These are phyloP conservation scores for Campoletis sonorensis DNA, from an alignment of 1,140 invertebrate genomes.

Conservation along the genomic window DNA sequence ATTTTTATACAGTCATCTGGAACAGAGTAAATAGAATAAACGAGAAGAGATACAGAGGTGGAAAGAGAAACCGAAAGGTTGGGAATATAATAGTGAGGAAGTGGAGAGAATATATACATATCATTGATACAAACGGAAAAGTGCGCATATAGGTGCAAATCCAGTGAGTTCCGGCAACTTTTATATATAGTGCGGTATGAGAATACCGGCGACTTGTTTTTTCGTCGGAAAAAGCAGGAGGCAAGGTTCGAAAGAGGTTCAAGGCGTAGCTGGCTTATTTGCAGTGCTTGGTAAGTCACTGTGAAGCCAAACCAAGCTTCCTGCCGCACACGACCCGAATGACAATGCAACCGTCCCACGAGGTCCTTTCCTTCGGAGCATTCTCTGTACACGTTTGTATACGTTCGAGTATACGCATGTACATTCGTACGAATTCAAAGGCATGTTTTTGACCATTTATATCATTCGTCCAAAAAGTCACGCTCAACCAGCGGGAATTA, in stretches of 20 bases:
- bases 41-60: not conserved
- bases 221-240: not conserved
- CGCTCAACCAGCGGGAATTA: too few relatives aligned
- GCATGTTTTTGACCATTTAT: too few relatives aligned
- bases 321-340: not conserved
- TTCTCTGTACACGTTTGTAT: not conserved
- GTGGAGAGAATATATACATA: not conserved
- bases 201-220: not conserved
- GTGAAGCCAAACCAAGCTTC: not conserved
- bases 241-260: not conserved
- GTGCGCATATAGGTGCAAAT: not conserved
- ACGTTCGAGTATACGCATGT: not conserved
- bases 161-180: slow-evolving; percentile 6
- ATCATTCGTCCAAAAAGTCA: too few relatives aligned
- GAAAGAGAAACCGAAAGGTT: not conserved
- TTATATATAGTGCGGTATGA: not conserved
- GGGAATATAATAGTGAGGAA: not conserved
- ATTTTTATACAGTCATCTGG: too few relatives aligned
- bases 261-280: slow-evolving; percentile 12
- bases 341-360: slow-evolving; percentile 14
- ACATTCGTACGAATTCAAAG: not conserved
- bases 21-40: too few relatives aligned
- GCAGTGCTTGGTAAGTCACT: slow-evolving; percentile 18
- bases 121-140: not conserved
- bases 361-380: not conserved